Evolutionary conservation across 2,888 invertebrate genomes (phyloP).

Genomic region (Beris chalybata): DNA sequence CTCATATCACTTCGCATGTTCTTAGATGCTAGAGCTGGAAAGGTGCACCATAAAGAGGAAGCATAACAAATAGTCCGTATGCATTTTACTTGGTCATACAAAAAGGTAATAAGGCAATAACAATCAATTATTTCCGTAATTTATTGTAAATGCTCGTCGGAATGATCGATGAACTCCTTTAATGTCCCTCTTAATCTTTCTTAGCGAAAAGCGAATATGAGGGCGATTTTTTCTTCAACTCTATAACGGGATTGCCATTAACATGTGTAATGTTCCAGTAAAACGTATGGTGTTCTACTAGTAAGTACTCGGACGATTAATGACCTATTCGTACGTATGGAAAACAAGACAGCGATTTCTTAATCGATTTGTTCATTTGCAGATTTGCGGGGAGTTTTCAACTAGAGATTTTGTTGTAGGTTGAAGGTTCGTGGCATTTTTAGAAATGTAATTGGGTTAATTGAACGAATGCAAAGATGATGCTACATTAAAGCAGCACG

Average conservation of each 20-base stretch:
- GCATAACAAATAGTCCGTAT: conserved; percentile 36
- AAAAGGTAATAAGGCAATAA: conserved; percentile 47
- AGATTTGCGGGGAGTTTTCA: too few relatives aligned
- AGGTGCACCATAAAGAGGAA: conserved; percentile 5
- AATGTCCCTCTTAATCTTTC: conserved; percentile 57
- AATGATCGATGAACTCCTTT: conserved; percentile 57
- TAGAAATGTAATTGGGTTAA: too few relatives aligned
- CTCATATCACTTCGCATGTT: not conserved
- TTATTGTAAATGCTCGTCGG: conserved; percentile 55
- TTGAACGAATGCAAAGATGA: too few relatives aligned
- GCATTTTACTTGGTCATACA: conserved; percentile 35
- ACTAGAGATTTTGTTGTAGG: too few relatives aligned
- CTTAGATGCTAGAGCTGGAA: not conserved
- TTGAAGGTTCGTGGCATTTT: too few relatives aligned
- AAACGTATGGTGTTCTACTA: conserved; percentile 13
- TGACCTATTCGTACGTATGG: conserved; percentile 2
- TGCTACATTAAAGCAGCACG: too few relatives aligned
- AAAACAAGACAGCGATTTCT: not conserved
- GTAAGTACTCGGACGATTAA: conserved; percentile 15
- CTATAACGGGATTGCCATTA: conserved; percentile 25
- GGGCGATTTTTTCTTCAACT: conserved; percentile 36
- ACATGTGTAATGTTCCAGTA: conserved; percentile 22
- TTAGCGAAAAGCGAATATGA: conserved; percentile 41
- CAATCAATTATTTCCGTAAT: conserved; percentile 58
- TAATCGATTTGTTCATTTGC: conserved; percentile 8